Evolutionary conservation across 2,113 vertebrate genomes (phyloP).

Genomic region (Forbesichthys papilliferus): DNA sequence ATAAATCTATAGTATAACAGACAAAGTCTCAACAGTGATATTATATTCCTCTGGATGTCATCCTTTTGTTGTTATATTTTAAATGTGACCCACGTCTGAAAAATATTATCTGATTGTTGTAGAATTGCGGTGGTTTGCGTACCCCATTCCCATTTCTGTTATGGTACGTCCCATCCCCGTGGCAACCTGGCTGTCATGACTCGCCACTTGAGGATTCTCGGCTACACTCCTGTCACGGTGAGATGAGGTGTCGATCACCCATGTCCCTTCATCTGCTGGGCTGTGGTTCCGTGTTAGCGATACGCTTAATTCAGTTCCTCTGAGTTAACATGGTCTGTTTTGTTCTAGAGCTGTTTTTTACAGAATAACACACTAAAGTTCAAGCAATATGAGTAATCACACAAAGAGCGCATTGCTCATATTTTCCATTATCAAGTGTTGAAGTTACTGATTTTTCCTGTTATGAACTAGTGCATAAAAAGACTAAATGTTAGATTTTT

Average conservation of each 20-base stretch:
- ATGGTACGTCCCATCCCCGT: slow-evolving; percentile 75
- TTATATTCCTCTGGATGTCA: too few species aligned
- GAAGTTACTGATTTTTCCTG: too few species aligned
- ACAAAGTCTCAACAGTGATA: too few species aligned
- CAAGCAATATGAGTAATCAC: too few species aligned
- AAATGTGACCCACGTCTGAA: slow-evolving; percentile 13
- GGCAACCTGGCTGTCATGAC: slow-evolving; percentile 81
- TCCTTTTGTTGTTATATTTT: slow-evolving; percentile 1
- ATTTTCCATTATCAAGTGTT: too few species aligned
- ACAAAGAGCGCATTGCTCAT: too few species aligned
- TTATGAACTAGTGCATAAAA: too few species aligned
- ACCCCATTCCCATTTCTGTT: slow-evolving; percentile 73
- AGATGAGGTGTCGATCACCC: slow-evolving; percentile 38
- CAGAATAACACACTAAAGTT: too few species aligned
- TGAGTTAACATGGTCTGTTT: too few species aligned
- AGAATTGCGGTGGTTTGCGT: slow-evolving; percentile 85
- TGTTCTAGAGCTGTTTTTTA: too few species aligned
- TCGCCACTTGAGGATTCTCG: slow-evolving; percentile 83
- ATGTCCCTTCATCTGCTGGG: not conserved
- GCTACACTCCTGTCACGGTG: slow-evolving; percentile 85
- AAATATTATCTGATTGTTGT: slow-evolving; percentile 22
- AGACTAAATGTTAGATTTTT: too few species aligned
- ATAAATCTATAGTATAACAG: too few species aligned
- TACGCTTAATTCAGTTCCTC: not conserved
- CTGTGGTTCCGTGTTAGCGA: not conserved